Base-by-base conservation (phyloP, 2,888 invertebrate genomes). In the Stenolophus ochropezus region DNA sequence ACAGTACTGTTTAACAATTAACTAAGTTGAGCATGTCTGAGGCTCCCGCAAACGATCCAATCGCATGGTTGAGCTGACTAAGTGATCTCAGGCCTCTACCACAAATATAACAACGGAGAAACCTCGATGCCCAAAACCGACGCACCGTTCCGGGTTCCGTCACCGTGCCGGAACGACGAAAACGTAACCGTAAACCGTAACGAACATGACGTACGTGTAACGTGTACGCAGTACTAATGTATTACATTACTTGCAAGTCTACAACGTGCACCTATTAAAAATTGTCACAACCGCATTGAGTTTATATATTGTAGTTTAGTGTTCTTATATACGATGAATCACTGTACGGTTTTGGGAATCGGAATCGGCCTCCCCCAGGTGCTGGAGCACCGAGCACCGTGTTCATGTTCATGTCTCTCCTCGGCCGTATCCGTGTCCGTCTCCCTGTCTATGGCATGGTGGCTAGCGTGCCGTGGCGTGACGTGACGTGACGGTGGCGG, bases 11-110 rank as follows among this genome's bases (percentile, higher is more conserved):
- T 51, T 80, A 80, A 80, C 80, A 80, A 80, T 80, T 80, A 80
- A 33, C 80, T 80, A 80, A 80, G 73, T 73, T 80, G 80, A 80
- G 80, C 83, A 78, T 83, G 58, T 73, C 82, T 51, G 69, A 82
- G 84, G 83, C 84, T 84, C 83, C 83, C 84, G 84, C 83, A 85
- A 85, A 83, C 83, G 83, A 84, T 83, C 83, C 81, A 83, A 78
- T 83, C 83, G 78, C 27, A 78, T 84, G 83, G 84, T 84, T 84
- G 83, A 82, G 84, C 84, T 85, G 85, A 85, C 71, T 77, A 77
- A 71, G 51, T 71, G 69, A 76, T 80, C 80, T 80, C 80, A 80
- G 80, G 80, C 80, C 80, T 79, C 79, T 80, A 80, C 65, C 78
- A 78, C 71, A 80, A 73, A 73, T 80, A 80, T 80, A 80, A 80